phyloP scores from a whole-genome alignment of 2,113 vertebrate genomes.

The Vidua chalybeata region DNA sequence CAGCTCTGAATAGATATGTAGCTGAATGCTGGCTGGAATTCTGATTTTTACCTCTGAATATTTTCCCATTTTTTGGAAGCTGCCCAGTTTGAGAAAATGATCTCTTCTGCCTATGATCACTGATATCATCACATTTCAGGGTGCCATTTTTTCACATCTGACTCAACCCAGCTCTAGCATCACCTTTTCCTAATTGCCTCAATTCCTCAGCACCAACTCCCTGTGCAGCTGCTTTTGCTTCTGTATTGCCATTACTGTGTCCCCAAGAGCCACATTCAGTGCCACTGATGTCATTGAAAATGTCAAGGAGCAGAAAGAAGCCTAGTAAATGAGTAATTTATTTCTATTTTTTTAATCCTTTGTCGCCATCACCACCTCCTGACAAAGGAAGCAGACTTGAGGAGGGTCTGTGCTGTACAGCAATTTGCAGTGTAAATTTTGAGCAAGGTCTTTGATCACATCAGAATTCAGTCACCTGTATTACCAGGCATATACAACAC shows the following conservation, averaged over 20 bases:
- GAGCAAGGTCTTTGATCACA: background rate
- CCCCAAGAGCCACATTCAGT: background rate
- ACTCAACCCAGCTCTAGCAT: background rate
- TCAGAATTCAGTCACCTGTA: background rate
- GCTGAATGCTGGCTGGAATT: background rate
- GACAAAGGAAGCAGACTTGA: background rate
- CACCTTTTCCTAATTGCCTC: background rate
- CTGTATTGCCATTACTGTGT: background rate
- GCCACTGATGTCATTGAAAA: background rate
- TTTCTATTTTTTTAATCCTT: background rate
- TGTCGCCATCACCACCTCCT: background rate
- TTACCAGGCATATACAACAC: background rate
- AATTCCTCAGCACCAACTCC: background rate
- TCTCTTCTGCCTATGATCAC: background rate
- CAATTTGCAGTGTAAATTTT: background rate
- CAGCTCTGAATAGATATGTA: background rate
- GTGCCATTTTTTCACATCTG: background rate
- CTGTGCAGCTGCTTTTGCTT: background rate
- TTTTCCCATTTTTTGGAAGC: background rate
- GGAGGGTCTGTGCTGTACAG: background rate
- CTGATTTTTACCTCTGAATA: slow-evolving; percentile 10
- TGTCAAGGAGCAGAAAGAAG: background rate
- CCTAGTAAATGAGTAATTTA: background rate
- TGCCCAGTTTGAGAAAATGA: background rate
- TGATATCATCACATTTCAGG: background rate